These are phyloP conservation scores for Steinernema khuongi DNA, from an alignment of 1,140 invertebrate genomes.

Conservation along the genomic window DNA sequence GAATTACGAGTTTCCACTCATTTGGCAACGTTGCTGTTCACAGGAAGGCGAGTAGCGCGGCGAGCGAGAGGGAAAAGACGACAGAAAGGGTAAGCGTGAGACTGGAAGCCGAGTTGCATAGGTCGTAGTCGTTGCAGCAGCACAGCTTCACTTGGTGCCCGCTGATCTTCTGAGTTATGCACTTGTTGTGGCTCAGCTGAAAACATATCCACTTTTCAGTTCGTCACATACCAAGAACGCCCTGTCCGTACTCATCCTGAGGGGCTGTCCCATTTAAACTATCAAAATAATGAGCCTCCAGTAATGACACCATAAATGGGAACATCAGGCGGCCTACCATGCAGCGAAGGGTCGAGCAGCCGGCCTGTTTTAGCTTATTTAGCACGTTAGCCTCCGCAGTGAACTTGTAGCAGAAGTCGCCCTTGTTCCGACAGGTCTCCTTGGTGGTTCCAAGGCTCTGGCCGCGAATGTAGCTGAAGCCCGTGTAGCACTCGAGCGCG, in stretches of 20 bases:
- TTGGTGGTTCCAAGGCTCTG: not conserved
- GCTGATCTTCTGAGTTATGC: conserved; percentile 12
- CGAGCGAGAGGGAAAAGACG: not conserved
- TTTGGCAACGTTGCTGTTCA: not conserved
- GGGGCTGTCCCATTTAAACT: no score
- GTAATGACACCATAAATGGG: no score
- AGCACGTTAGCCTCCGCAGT: not conserved
- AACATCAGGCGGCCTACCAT: no score
- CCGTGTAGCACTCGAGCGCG: not conserved
- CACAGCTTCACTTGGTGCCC: conserved; percentile 3
- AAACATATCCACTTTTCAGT: not conserved
- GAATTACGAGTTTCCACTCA: not conserved
- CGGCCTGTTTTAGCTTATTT: not conserved
- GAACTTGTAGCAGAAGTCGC: conserved; percentile 12
- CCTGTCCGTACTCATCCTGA: no score
- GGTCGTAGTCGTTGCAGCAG: not conserved
- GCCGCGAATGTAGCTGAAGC: conserved; percentile 5
- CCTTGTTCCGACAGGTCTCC: conserved; percentile 5
- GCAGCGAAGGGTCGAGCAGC: not conserved
- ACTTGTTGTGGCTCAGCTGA: conserved; percentile 10
- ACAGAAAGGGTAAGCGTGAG: not conserved
- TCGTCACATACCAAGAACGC: no score
- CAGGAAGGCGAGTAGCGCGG: not conserved
- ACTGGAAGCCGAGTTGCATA: not conserved
- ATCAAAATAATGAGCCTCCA: no score